Conservation (phyloP, 1,140 invertebrate genomes). For the Brachystomella parvula region DNA sequence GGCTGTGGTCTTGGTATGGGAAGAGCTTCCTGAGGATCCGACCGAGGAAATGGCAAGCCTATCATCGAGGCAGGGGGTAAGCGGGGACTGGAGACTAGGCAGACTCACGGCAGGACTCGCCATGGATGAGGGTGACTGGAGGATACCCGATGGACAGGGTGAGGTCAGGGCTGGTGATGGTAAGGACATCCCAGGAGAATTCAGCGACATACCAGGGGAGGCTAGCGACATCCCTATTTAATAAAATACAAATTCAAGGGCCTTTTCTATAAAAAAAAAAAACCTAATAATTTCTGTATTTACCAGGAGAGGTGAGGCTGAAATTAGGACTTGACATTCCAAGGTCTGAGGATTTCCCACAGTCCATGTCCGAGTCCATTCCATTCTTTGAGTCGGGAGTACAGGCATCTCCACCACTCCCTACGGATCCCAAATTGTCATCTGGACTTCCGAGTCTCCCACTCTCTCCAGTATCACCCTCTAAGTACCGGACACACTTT, state of each 20-base stretch:
- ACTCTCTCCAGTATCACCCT: slow-evolving; percentile 51
- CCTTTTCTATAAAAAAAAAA: background rate
- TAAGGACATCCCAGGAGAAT: slow-evolving; percentile 49
- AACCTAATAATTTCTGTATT: slow-evolving; percentile 5
- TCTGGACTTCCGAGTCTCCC: slow-evolving; percentile 44
- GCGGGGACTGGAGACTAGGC: slow-evolving; percentile 40
- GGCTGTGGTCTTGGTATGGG: slow-evolving; percentile 7
- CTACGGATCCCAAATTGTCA: slow-evolving; percentile 64
- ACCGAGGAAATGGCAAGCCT: slow-evolving; percentile 32
- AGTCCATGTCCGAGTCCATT: slow-evolving; percentile 49
- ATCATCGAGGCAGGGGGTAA: slow-evolving; percentile 36
- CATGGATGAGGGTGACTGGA: slow-evolving; percentile 39
- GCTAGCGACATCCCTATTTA: slow-evolving; percentile 46
- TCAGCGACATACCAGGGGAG: slow-evolving; percentile 55
- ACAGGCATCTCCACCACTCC: slow-evolving; percentile 56
- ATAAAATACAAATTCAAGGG: slow-evolving; percentile 3
- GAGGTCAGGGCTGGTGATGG: slow-evolving; percentile 39
- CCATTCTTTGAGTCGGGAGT: slow-evolving; percentile 53
- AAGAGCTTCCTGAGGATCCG: slow-evolving; percentile 31
- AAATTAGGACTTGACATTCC: slow-evolving; percentile 47
- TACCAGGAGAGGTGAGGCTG: slow-evolving; percentile 44
- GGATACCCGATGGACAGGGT: slow-evolving; percentile 36
- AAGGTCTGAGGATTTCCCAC: slow-evolving; percentile 42
- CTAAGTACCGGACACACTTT: slow-evolving; percentile 93
- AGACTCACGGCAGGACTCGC: slow-evolving; percentile 49